Conservation (phyloP, 1,140 invertebrate species). For the Apocrypta bakeri region DNA sequence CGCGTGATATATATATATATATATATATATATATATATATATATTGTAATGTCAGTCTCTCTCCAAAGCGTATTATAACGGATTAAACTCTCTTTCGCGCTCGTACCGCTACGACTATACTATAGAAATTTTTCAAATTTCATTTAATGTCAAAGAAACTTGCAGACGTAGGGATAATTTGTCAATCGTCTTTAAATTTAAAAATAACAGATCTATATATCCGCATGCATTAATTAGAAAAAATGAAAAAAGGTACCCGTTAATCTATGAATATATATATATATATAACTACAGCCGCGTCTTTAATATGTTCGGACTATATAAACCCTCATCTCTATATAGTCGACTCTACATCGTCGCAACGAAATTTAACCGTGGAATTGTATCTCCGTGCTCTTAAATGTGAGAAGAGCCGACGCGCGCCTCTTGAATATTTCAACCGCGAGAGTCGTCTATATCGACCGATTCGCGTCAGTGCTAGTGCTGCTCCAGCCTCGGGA, state of each 20-base stretch:
- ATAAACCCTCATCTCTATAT: neutral
- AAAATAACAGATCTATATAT: neutral
- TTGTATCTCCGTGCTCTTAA: neutral
- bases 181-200: neutral
- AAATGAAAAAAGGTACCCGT: neutral
- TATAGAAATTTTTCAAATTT: too few relatives aligned
- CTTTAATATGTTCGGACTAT: neutral
- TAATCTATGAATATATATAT: constrained; percentile 25
- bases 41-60: neutral
- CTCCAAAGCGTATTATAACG: neutral
- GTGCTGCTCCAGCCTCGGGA: neutral
- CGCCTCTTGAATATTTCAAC: constrained; percentile 29
- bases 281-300: neutral
- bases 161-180: too few relatives aligned
- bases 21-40: neutral
- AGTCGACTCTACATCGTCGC: neutral
- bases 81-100: too few relatives aligned
- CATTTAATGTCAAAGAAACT: too few relatives aligned
- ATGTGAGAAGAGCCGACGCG: neutral
- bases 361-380: constrained; percentile 2
- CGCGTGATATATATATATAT: neutral
- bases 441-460: neutral
- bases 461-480: neutral
- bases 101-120: too few relatives aligned
- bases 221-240: too few relatives aligned